phyloP scores from a whole-genome alignment of 2,888 invertebrate species.

The Agapetus fuscipes region DNA sequence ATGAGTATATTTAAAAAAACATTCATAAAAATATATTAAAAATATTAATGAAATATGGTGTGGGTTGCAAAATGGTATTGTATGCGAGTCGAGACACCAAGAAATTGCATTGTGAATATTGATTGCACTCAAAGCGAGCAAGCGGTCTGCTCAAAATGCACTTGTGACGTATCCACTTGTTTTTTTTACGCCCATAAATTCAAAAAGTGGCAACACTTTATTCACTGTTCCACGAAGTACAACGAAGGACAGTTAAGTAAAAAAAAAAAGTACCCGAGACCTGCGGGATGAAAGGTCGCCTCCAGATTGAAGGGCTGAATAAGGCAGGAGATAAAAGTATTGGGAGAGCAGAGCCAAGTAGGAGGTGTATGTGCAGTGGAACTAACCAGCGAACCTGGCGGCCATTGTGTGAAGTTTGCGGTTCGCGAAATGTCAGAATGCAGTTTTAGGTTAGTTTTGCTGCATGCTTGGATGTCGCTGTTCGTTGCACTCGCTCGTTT shows the following conservation, averaged over 20 bases:
- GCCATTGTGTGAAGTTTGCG: background rate
- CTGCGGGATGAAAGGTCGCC: constrained; percentile 12
- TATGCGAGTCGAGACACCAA: too few species aligned
- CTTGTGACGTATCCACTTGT: too few species aligned
- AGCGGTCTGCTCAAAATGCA: too few species aligned
- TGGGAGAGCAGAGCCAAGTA: constrained; percentile 11
- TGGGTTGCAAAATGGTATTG: too few species aligned
- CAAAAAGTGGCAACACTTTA: too few species aligned
- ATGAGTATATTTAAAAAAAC: too few species aligned
- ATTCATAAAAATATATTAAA: too few species aligned
- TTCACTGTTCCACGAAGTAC: constrained; percentile 8
- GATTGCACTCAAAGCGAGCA: too few species aligned
- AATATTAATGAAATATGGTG: too few species aligned
- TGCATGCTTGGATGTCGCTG: background rate
- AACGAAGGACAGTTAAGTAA: background rate
- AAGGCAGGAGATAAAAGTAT: constrained; percentile 20
- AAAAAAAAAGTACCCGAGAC: too few species aligned
- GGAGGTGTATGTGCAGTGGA: constrained; percentile 6
- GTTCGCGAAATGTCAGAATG: constrained; percentile 7
- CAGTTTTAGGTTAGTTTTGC: constrained; percentile 10
- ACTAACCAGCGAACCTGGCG: constrained; percentile 4
- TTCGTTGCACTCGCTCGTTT: background rate
- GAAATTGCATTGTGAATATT: too few species aligned
- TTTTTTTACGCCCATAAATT: too few species aligned
- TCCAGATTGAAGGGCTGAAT: constrained; percentile 20